phyloP scores from a whole-genome alignment of 2,113 vertebrate genomes.

The Lagopus muta region DNA sequence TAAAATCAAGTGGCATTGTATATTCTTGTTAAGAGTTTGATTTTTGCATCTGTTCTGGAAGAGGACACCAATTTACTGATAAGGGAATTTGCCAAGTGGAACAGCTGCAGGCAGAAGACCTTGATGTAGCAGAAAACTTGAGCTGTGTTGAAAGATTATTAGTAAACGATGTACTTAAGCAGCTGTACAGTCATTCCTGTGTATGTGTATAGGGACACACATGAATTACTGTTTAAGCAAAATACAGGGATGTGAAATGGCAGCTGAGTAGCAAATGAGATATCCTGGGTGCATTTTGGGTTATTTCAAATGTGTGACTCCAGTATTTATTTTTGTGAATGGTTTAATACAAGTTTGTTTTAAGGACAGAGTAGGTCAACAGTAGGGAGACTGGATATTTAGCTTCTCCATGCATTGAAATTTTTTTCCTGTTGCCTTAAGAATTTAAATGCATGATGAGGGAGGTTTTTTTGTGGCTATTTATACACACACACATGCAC shows the following conservation, averaged over 20 bases:
- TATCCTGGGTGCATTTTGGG: background rate
- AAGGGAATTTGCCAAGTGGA: constrained; percentile 30
- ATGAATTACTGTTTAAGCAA: background rate
- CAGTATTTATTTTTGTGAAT: constrained; percentile 58
- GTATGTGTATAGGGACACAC: background rate
- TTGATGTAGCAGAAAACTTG: constrained; percentile 13
- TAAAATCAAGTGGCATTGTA: constrained; percentile 45
- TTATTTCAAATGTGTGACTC: constrained; percentile 58
- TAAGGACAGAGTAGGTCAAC: constrained; percentile 25
- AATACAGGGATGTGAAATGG: background rate
- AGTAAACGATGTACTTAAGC: background rate
- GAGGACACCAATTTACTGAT: constrained; percentile 20
- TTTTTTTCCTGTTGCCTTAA: background rate
- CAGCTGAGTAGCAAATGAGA: constrained; percentile 2
- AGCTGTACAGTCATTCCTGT: background rate
- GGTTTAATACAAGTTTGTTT: background rate
- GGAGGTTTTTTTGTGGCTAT: constrained; percentile 6
- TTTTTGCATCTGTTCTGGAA: constrained; percentile 51
- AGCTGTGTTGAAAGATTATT: background rate
- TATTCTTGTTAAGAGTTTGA: constrained; percentile 19
- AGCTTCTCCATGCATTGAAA: constrained; percentile 27
- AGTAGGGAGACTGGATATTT: constrained; percentile 14
- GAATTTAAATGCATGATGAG: background rate
- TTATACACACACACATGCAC: background rate
- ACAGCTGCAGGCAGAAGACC: constrained; percentile 34